These are phyloP conservation scores for Odontamblyopus rebecca DNA, from an alignment of 2,797 vertebrate species.

Conservation along the genomic window DNA sequence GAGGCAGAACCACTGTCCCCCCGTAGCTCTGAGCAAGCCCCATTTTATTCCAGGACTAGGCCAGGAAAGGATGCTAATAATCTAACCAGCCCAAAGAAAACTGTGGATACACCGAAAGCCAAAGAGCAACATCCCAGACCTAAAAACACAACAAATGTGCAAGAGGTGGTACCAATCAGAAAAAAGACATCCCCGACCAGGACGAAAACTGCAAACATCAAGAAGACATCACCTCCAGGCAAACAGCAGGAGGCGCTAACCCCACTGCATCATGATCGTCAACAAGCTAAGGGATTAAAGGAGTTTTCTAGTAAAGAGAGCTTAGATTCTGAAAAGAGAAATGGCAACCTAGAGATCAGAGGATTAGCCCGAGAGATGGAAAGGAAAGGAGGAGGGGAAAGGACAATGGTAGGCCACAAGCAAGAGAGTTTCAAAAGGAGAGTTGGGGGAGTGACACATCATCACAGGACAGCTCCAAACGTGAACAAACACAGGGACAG, in stretches of 20 bases:
- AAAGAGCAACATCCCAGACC: slow-evolving; percentile 66
- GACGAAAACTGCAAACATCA: slow-evolving; percentile 47
- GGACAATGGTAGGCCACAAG: slow-evolving; percentile 22
- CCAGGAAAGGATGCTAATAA: slow-evolving; percentile 55
- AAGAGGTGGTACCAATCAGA: slow-evolving; percentile 33
- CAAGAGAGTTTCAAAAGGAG: slow-evolving; percentile 45
- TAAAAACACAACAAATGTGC: slow-evolving; percentile 38
- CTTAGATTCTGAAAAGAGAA: slow-evolving; percentile 47
- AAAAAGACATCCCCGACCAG: slow-evolving; percentile 36
- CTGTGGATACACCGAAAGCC: slow-evolving; percentile 63
- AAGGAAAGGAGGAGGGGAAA: slow-evolving; percentile 35
- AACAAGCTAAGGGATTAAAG: slow-evolving; percentile 35
- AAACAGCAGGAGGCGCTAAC: slow-evolving; percentile 50
- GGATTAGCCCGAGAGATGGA: slow-evolving; percentile 34
- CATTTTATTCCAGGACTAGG: slow-evolving; percentile 64
- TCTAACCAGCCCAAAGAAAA: slow-evolving; percentile 69
- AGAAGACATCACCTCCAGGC: slow-evolving; percentile 43
- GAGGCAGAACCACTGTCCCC: slow-evolving; percentile 44
- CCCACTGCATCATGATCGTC: slow-evolving; percentile 38
- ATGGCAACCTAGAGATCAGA: slow-evolving; percentile 43
- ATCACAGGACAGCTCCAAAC: slow-evolving; percentile 42
- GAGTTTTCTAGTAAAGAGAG: slow-evolving; percentile 52
- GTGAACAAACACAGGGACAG: slow-evolving; percentile 38
- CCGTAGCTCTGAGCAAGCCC: slow-evolving; percentile 35
- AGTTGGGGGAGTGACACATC: slow-evolving; percentile 48